phyloP scores from a whole-genome alignment of 2,888 invertebrate species.

The Sarcophaga variegata region DNA sequence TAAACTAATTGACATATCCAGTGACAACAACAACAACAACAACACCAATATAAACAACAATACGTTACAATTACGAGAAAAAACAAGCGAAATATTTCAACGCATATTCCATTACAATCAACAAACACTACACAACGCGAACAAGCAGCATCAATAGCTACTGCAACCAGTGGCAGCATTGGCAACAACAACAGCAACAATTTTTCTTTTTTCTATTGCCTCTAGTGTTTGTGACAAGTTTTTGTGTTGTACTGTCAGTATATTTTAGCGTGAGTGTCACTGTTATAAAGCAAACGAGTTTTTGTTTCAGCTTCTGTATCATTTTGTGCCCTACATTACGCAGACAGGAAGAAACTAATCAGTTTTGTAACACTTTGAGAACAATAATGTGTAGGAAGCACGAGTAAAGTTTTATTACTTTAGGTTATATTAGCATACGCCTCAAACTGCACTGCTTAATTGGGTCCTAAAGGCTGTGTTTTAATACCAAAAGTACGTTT shows the following conservation, averaged over 20 bases:
- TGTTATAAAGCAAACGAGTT: constrained; percentile 5
- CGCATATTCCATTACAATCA: constrained; percentile 73
- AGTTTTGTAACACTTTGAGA: no score
- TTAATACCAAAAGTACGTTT: no score
- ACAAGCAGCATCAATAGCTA: neutral
- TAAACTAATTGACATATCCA: constrained; percentile 56
- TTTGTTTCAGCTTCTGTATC: neutral
- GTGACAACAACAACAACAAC: constrained; percentile 19
- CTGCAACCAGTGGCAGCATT: neutral
- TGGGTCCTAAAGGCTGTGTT: no score
- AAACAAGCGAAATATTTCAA: constrained; percentile 35
- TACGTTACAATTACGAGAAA: constrained; percentile 28
- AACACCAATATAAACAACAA: neutral
- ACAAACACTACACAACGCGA: constrained; percentile 62
- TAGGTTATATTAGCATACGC: no score
- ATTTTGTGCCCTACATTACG: no score
- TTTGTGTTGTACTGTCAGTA: constrained; percentile 18
- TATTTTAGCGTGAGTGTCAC: constrained; percentile 27
- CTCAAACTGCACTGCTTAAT: no score
- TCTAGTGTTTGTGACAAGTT: constrained; percentile 22
- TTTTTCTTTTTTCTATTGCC: neutral
- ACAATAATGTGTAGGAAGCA: no score
- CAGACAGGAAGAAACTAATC: no score
- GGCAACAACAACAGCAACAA: neutral
- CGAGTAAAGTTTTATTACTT: no score